phyloP scores from a whole-genome alignment of 2,797 vertebrate species.

The Darevskia nairensis region DNA sequence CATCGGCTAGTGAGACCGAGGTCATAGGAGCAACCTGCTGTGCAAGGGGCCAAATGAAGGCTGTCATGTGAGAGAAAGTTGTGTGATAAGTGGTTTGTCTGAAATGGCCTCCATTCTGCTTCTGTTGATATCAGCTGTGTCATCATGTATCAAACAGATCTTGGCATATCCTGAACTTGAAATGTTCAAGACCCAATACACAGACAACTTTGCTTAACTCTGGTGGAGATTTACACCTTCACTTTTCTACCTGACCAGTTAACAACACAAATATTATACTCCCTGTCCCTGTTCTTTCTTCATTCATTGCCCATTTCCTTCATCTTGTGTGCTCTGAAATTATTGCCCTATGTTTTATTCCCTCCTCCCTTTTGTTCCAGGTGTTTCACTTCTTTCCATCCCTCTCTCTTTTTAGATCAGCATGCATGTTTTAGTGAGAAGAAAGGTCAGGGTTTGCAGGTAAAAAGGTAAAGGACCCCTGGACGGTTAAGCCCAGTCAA shows the following conservation, averaged over 20 bases:
- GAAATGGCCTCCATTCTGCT: background rate
- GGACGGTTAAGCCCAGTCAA: no score
- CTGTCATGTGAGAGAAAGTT: background rate
- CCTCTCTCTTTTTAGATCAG: no score
- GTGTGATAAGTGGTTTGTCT: background rate
- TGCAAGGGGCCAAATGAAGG: background rate
- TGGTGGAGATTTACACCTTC: background rate
- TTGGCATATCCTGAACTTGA: background rate
- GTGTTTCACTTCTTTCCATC: no score
- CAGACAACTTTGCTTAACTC: background rate
- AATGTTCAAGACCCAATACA: background rate
- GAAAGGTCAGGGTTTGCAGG: no score
- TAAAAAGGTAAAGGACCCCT: no score
- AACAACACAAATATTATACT: background rate
- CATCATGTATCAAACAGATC: background rate
- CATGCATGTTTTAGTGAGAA: no score
- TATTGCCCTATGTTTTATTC: no score
- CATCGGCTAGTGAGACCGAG: background rate
- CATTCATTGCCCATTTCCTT: background rate
- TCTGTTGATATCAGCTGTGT: background rate
- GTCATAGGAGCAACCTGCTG: background rate
- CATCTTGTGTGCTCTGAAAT: background rate
- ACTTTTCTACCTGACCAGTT: background rate
- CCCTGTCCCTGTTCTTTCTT: no score
- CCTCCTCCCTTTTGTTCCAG: no score